A percentile compares a stretch with the other conserved stretches of the same genome.
These are phyloP conservation scores for Rallus crepitans DNA, from an alignment of 2,797 vertebrate species.

Conservation along the genomic window DNA sequence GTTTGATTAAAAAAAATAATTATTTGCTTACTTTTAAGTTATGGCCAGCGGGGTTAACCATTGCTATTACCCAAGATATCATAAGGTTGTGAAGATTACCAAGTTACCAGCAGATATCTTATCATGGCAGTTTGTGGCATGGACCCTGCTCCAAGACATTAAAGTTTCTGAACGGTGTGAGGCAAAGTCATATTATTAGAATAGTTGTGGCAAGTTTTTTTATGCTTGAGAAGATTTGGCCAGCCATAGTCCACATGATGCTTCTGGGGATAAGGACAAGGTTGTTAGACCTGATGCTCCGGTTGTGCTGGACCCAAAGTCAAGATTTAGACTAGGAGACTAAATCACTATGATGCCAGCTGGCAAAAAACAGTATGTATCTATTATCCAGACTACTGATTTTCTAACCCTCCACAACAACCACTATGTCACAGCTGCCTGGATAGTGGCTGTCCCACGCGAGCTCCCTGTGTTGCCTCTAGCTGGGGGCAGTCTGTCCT, in stretches of 20 bases:
- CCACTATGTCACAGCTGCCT: neutral
- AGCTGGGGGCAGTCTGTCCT: fast-evolving
- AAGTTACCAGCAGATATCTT: neutral
- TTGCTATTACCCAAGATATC: neutral
- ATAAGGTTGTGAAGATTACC: neutral
- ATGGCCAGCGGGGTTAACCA: neutral
- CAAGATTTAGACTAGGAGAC: neutral
- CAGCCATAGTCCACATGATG: neutral
- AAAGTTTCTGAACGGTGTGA: too few species aligned
- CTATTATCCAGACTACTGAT: neutral
- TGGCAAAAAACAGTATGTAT: neutral
- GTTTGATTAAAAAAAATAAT: neutral
- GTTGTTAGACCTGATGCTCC: neutral
- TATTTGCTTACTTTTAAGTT: neutral
- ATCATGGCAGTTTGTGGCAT: neutral
- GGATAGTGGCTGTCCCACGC: neutral
- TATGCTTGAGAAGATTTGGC: neutral
- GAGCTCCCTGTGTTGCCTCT: fast-evolving
- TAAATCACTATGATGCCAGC: neutral
- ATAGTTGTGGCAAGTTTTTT: neutral
- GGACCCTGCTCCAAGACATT: neutral
- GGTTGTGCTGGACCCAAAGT: neutral
- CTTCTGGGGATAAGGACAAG: neutral
- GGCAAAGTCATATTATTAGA: neutral
- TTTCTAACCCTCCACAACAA: neutral